Conservation (phyloP, 1,140 invertebrate genomes). For the Prorops nasuta region DNA sequence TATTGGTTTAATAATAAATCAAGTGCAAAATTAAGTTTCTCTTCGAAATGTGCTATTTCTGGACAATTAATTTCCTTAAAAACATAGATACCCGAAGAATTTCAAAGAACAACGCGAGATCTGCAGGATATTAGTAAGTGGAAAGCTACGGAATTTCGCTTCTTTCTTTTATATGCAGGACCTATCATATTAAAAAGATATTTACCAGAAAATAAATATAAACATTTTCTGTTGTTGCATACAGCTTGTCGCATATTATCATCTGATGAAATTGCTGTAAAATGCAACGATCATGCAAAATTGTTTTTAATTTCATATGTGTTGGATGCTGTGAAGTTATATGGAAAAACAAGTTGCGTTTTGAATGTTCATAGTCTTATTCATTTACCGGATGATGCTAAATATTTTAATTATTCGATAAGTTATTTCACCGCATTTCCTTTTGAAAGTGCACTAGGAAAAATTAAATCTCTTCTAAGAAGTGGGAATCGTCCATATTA, state of each 20-base stretch:
- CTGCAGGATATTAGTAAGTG: constrained; percentile 4
- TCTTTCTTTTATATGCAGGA: constrained; percentile 4
- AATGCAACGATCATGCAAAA: neutral
- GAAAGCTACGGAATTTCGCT: constrained; percentile 11
- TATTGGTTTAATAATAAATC: neutral
- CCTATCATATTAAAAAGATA: neutral
- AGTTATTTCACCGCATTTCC: neutral
- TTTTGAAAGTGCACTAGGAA: constrained; percentile 3
- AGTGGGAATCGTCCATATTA: neutral
- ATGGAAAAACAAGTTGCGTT: neutral
- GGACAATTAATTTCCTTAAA: neutral
- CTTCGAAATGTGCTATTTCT: neutral
- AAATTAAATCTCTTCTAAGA: neutral
- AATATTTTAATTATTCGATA: neutral
- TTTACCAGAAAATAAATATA: neutral
- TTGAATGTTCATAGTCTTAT: constrained; percentile 3
- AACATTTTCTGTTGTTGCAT: constrained; percentile 4
- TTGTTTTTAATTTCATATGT: neutral
- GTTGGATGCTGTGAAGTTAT: neutral
- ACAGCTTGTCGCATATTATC: constrained; percentile 1
- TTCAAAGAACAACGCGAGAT: constrained; percentile 8
- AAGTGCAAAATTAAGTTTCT: neutral
- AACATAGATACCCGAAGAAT: constrained; percentile 7
- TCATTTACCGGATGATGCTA: neutral
- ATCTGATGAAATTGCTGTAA: neutral